Conservation (phyloP, 2,797 vertebrate species). For the Eleutherodactylus coqui region DNA sequence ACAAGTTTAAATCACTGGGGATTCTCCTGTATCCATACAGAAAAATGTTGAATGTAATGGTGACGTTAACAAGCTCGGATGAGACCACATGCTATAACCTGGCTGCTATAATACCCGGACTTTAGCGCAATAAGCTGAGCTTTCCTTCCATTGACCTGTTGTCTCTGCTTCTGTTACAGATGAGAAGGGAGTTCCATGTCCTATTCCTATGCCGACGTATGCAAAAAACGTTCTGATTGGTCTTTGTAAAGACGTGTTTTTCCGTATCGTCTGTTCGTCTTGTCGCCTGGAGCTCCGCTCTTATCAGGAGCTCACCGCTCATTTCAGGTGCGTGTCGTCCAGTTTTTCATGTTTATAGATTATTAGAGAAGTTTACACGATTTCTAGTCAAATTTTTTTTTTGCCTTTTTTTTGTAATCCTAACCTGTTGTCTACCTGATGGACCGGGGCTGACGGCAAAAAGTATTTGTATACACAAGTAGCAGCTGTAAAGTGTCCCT, state of each 20-base stretch:
- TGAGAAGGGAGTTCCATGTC: constrained; percentile 70
- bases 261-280: constrained; percentile 85
- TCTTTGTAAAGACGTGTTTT: constrained; percentile 87
- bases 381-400: background rate
- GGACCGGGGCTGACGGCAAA: too few species aligned
- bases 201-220: constrained; percentile 87
- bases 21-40: too few species aligned
- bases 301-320: constrained; percentile 88
- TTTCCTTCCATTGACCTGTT: background rate
- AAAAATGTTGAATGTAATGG: too few species aligned
- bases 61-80: too few species aligned
- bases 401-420: background rate
- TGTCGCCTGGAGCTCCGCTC: constrained; percentile 86
- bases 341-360: background rate
- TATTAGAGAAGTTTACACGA: background rate
- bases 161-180: constrained; percentile 68
- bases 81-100: too few species aligned
- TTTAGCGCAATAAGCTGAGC: background rate
- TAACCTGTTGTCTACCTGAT: background rate
- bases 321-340: constrained; percentile 87
- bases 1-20: too few species aligned
- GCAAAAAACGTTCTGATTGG: constrained; percentile 88
- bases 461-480: too few species aligned
- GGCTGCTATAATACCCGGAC: too few species aligned
- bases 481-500: too few species aligned